Evolutionary conservation across 2,113 vertebrate genomes (phyloP), one percentile per base, ranked within the genome.

Genomic region (Ceyx melanurus): DNA sequence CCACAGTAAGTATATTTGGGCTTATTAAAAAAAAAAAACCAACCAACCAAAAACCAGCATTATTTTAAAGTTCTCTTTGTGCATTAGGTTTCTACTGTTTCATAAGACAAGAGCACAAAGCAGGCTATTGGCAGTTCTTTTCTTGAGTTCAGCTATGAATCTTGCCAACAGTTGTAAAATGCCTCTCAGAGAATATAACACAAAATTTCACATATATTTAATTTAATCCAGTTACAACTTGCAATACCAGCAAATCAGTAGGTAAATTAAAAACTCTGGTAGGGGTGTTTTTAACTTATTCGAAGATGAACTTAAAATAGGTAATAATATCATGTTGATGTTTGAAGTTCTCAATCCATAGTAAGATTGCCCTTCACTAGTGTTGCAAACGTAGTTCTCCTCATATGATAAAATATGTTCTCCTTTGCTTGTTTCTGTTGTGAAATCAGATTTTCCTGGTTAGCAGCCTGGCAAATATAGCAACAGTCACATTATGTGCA

Each of bases 381-480:
- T 51, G 51, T 51, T 68, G 53, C 76, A 77, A 31, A 88, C 86
- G 68, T 50, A 90, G 45, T 83, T 68, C 89, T 81, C 43, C 20
- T 82, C 90, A 82, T 74, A 80, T 11, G 75, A 71, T 67, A 80
- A 92, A 95, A 82, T 43, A 21, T 19, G 80, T 86, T 91, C 48
- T 70, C 9, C 3, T 90, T 75, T 67, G 40, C 73, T 81, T 82
- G 28, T 82, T 89, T 89, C 68, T 84, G 73, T 86, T 80, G 48
- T 73, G 92, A 37, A 82, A 82, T 92, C 88, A 73, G 65, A 66
- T 90, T 88, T 95, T 67, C n/a, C 86, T 94, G 77, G 82, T 91
- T 74, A 77, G 82, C 64, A 4, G 35, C 60, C 57, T 93, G 26
- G 67, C 53, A 82, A 94, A 92, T 90, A 88, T 94, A 96, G 82